A percentile compares a stretch with the other conserved stretches of the same genome.
Conservation (phyloP, 2,113 vertebrate species). For the Scolopax mira region DNA sequence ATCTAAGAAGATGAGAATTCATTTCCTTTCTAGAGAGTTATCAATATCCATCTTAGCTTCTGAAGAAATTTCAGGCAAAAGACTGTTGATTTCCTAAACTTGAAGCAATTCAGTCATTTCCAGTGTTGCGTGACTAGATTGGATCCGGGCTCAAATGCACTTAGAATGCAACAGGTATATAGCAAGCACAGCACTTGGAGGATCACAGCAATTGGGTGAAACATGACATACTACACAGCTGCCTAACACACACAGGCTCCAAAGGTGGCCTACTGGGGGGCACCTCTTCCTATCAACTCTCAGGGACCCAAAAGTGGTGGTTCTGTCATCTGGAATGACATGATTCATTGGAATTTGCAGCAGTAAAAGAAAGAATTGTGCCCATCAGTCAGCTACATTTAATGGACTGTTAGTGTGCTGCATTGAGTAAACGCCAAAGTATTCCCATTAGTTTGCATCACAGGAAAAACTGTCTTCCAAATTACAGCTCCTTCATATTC, state of each 20-base stretch:
- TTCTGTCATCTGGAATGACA: not conserved
- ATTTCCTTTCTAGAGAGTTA: not conserved
- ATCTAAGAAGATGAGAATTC: not conserved
- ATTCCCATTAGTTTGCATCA: not conserved
- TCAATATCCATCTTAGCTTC: not conserved
- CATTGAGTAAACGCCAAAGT: not conserved
- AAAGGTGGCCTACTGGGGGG: fast-evolving
- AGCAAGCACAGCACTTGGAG: not conserved
- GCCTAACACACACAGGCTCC: not conserved
- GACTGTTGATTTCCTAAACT: not conserved
- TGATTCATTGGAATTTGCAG: not conserved
- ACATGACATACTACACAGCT: fast-evolving
- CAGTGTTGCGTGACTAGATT: not conserved
- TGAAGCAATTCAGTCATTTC: not conserved
- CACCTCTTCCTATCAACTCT: fast-evolving
- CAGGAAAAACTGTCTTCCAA: not conserved
- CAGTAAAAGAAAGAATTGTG: fast-evolving
- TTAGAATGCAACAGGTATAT: not conserved
- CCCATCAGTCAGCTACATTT: not conserved
- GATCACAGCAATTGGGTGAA: not conserved
- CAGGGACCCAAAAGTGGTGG: not conserved
- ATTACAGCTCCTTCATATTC: not conserved
- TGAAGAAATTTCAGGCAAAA: not conserved
- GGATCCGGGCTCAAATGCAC: fast-evolving
- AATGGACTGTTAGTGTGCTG: not conserved